Percentiles rank a stretch among this genome's conserved stretches.
Evolutionary conservation across 2,888 invertebrate genomes (phyloP).

Genomic region (Nomada fabriciana): DNA sequence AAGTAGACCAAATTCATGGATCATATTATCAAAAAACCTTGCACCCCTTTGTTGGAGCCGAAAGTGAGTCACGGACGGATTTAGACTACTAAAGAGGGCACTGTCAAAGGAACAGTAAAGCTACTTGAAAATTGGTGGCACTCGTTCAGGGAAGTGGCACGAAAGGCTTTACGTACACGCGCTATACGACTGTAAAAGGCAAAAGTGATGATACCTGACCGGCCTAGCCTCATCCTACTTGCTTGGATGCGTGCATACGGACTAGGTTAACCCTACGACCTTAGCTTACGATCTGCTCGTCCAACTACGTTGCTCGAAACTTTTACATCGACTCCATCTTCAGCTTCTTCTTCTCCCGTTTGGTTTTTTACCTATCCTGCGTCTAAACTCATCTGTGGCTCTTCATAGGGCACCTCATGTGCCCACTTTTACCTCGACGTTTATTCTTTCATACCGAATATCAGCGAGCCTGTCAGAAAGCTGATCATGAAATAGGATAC

Average conservation of each 20-base stretch:
- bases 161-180: conserved; percentile 58
- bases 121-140: conserved; percentile 60
- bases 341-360: conserved; percentile 23
- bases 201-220: conserved; percentile 66
- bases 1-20: too few relatives aligned
- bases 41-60: background rate
- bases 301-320: conserved; percentile 60
- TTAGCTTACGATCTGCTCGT: conserved; percentile 64
- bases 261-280: conserved; percentile 73
- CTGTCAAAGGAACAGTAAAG: conserved; percentile 33
- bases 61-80: background rate
- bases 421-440: background rate
- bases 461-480: background rate
- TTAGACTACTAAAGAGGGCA: background rate
- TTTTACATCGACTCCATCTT: conserved; percentile 53
- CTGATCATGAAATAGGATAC: conserved; percentile 5
- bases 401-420: background rate
- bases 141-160: conserved; percentile 34
- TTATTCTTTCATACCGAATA: background rate
- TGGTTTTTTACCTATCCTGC: conserved; percentile 24
- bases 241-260: conserved; percentile 70
- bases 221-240: conserved; percentile 59
- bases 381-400: conserved; percentile 31
- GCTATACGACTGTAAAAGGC: conserved; percentile 62
- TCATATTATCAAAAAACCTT: too few relatives aligned